phyloP scores from a whole-genome alignment of 1,140 invertebrate species.

The Leptinotarsa undecemlineata region DNA sequence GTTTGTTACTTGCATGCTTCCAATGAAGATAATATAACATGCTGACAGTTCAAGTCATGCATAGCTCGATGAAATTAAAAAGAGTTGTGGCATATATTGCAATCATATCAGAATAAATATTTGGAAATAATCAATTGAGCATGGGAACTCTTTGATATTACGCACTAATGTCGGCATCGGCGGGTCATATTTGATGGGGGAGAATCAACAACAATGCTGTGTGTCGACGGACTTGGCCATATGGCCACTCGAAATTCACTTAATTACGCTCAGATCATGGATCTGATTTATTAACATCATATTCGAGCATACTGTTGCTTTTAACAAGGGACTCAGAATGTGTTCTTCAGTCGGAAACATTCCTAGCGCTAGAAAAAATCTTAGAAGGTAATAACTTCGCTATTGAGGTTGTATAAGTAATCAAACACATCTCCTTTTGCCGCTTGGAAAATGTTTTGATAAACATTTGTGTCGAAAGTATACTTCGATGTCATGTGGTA shows the following conservation, averaged over 20 bases:
- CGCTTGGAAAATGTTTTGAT: too few relatives aligned
- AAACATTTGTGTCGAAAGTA: too few relatives aligned
- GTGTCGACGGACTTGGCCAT: conserved; percentile 40
- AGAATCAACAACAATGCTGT: conserved; percentile 23
- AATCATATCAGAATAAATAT: conserved; percentile 7
- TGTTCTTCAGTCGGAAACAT: neutral
- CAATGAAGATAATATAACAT: neutral
- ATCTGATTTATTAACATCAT: conserved; percentile 28
- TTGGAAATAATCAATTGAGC: conserved; percentile 18
- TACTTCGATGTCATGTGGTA: too few relatives aligned
- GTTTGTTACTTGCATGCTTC: neutral
- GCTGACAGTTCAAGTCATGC: neutral
- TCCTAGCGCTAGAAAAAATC: neutral
- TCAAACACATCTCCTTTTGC: too few relatives aligned
- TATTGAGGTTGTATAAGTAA: too few relatives aligned
- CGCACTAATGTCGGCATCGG: conserved; percentile 16
- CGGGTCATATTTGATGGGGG: conserved; percentile 16
- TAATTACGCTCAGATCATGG: conserved; percentile 36
- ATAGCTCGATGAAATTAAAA: neutral
- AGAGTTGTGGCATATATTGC: neutral
- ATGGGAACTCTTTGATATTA: conserved; percentile 21
- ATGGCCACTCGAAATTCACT: conserved; percentile 42
- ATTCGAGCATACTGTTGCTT: conserved; percentile 18
- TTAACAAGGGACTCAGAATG: neutral
- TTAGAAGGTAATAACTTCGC: too few relatives aligned